Percentiles rank a stretch among this genome's conserved stretches.
Conservation (phyloP, 2,888 invertebrate genomes). For the Hirudinaria manillensis region DNA sequence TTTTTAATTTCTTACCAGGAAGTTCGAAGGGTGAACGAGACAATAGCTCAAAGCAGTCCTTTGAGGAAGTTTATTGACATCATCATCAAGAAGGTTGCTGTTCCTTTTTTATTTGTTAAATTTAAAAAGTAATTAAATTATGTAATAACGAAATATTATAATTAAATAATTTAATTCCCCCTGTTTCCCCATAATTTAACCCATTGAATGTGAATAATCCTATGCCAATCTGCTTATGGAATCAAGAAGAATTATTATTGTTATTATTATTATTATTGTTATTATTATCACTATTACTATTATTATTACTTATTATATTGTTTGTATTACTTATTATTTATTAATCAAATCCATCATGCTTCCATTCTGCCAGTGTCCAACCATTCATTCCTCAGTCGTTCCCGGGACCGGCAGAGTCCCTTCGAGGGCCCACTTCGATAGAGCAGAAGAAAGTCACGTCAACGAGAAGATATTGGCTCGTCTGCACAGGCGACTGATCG, state of each 20-base stretch:
- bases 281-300: too few species aligned
- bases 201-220: background rate
- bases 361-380: conserved; percentile 47
- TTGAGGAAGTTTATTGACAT: conserved; percentile 76
- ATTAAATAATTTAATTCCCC: background rate
- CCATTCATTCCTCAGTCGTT: conserved; percentile 36
- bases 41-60: conserved; percentile 62
- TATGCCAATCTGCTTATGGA: conserved; percentile 11
- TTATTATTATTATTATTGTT: conserved; percentile 9
- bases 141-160: background rate
- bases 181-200: background rate
- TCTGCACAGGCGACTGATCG: conserved; percentile 63
- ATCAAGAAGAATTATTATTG: background rate
- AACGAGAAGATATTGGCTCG: conserved; percentile 77
- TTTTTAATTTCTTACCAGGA: conserved; percentile 62
- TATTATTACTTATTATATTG: too few species aligned
- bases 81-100: conserved; percentile 70
- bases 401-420: background rate
- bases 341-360: background rate
- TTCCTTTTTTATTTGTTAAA: background rate
- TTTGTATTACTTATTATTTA: too few species aligned
- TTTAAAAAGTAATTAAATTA: background rate
- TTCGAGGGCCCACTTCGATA: conserved; percentile 43
- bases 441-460: conserved; percentile 42
- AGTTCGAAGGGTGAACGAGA: conserved; percentile 72